These are phyloP conservation scores for Teleogryllus oceanicus DNA, from an alignment of 2,888 invertebrate genomes.

Conservation along the genomic window DNA sequence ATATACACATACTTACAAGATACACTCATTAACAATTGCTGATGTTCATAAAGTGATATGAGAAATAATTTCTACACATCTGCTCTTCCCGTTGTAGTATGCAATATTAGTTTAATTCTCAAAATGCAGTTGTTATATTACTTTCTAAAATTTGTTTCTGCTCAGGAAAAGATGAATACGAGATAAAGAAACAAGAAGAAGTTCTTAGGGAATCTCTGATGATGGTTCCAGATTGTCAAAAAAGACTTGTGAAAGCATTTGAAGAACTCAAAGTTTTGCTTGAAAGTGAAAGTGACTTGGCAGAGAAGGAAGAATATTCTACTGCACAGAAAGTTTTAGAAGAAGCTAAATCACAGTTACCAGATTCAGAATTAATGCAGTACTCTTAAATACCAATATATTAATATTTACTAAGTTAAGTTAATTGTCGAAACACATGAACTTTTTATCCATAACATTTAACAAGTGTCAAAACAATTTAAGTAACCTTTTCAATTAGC, in stretches of 20 bases:
- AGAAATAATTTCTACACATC: too few species aligned
- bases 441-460: too few species aligned
- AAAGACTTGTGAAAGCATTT: constrained; percentile 70
- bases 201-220: constrained; percentile 83
- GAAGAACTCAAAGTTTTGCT: constrained; percentile 71
- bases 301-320: constrained; percentile 66
- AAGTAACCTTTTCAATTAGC: too few species aligned
- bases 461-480: too few species aligned
- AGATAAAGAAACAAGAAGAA: constrained; percentile 79
- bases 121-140: neutral
- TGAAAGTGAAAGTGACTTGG: constrained; percentile 72
- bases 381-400: neutral
- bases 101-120: neutral
- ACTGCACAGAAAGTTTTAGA: constrained; percentile 65
- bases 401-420: too few species aligned
- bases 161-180: constrained; percentile 70
- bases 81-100: too few species aligned
- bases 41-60: too few species aligned
- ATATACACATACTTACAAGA: too few species aligned
- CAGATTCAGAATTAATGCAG: constrained; percentile 41
- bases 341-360: constrained; percentile 62
- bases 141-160: constrained; percentile 29
- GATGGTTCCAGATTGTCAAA: constrained; percentile 90
- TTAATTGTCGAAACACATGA: too few species aligned
- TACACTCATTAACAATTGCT: too few species aligned